Percentiles rank a stretch among this genome's conserved stretches.
phyloP scores from a whole-genome alignment of 2,113 vertebrate species.

The Microtus pennsylvanicus region DNA sequence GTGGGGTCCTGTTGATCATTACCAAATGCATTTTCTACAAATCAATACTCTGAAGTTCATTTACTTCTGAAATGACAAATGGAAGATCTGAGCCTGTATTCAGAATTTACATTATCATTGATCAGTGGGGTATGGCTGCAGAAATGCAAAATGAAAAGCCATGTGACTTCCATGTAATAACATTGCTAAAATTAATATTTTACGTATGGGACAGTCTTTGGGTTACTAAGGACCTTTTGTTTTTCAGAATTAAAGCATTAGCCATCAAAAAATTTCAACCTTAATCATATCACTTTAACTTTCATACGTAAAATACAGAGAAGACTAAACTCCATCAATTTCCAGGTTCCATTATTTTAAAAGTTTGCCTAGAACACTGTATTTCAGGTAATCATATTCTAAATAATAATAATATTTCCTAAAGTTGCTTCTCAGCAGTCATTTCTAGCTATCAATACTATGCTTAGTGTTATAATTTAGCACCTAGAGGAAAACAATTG shows the following conservation, averaged over 20 bases:
- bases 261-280: neutral
- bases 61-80: slow-evolving; percentile 29
- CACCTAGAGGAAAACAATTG: neutral
- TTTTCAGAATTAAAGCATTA: slow-evolving; percentile 43
- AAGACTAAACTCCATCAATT: neutral
- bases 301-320: neutral
- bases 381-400: slow-evolving; percentile 14
- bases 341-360: neutral
- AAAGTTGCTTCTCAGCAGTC: neutral
- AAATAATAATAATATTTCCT: slow-evolving; percentile 28
- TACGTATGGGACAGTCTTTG: neutral
- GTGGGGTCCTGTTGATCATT: neutral
- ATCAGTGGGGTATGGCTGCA: neutral
- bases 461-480: neutral
- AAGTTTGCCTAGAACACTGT: neutral
- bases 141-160: neutral
- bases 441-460: neutral
- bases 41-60: neutral
- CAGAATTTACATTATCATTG: neutral
- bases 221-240: neutral
- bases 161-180: neutral
- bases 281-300: neutral
- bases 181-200: slow-evolving; percentile 11
- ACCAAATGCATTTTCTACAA: neutral
- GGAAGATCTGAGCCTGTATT: slow-evolving; percentile 9